Evolutionary conservation across 2,113 vertebrate genomes (phyloP).

Genomic region (Oostethus manadensis): DNA sequence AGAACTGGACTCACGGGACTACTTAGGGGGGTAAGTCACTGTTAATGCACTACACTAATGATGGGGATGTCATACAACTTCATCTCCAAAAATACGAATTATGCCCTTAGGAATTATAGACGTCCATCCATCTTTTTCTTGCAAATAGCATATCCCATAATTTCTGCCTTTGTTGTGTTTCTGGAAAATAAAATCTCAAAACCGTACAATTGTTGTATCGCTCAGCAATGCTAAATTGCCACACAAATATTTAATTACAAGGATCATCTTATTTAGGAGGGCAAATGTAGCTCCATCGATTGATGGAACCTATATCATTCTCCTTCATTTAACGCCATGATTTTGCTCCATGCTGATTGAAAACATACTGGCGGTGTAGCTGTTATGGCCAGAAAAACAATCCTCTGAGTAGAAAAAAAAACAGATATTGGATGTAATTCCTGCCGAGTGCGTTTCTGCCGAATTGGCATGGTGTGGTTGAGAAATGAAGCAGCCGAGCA

Average conservation of each 20-base stretch:
- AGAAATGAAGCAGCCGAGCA: conserved; percentile 48
- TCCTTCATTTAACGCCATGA: conserved; percentile 29
- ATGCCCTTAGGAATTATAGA: no score
- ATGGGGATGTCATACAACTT: no score
- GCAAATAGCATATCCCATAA: no score
- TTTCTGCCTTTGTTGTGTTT: no score
- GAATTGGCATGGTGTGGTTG: conserved; percentile 34
- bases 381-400: conserved; percentile 33
- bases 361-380: conserved; percentile 32
- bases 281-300: neutral
- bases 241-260: conserved; percentile 57
- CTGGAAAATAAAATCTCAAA: no score
- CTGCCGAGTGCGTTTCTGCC: conserved; percentile 37
- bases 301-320: conserved; percentile 51
- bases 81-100: no score
- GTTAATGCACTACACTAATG: no score
- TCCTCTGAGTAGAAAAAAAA: conserved; percentile 35
- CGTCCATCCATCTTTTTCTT: no score
- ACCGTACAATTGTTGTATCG: conserved; percentile 60
- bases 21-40: no score
- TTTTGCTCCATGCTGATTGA: conserved; percentile 59
- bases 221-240: conserved; percentile 23
- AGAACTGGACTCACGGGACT: no score
- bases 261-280: conserved; percentile 24
- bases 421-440: conserved; percentile 51